A percentile compares a stretch with the other conserved stretches of the same genome.
Evolutionary conservation across 2,113 vertebrate species (phyloP).

Genomic region (Pyxicephalus adspersus): DNA sequence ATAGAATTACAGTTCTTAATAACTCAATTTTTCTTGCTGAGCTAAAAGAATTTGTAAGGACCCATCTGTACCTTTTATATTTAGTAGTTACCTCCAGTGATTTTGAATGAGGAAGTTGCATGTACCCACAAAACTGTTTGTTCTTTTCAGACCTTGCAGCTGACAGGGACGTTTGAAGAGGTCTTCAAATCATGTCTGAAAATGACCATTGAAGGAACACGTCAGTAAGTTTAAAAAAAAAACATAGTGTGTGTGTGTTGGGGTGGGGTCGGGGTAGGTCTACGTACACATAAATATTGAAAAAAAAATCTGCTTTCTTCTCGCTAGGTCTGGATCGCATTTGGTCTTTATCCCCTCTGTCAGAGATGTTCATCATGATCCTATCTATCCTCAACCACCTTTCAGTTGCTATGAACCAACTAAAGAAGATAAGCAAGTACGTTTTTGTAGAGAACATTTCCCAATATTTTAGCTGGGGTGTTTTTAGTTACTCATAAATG

Average conservation of each 20-base stretch:
- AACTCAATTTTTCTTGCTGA: no score
- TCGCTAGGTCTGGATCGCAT: slow-evolving; percentile 67
- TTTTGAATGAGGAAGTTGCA: not conserved
- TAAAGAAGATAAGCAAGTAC: slow-evolving; percentile 81
- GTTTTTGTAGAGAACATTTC: not conserved
- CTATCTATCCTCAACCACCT: slow-evolving; percentile 88
- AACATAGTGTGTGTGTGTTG: no score
- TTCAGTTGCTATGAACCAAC: slow-evolving; percentile 71
- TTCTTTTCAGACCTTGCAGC: slow-evolving; percentile 76
- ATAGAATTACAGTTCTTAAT: no score
- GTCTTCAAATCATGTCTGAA: slow-evolving; percentile 83
- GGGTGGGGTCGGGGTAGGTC: no score
- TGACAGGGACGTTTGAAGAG: slow-evolving; percentile 77
- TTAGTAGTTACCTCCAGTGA: not conserved
- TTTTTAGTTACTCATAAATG: no score
- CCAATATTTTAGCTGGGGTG: no score
- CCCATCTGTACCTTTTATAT: not conserved
- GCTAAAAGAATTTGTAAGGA: not conserved
- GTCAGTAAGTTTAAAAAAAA: slow-evolving; percentile 78
- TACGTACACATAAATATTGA: no score
- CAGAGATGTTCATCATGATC: slow-evolving; percentile 84
- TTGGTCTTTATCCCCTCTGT: slow-evolving; percentile 85
- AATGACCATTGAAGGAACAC: slow-evolving; percentile 84
- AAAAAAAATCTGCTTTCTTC: no score
- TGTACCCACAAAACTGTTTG: not conserved